A percentile compares a stretch with the other conserved stretches of the same genome.
These are phyloP conservation scores for Leucoptera coffeella DNA, from an alignment of 2,888 invertebrate species.

Conservation along the genomic window DNA sequence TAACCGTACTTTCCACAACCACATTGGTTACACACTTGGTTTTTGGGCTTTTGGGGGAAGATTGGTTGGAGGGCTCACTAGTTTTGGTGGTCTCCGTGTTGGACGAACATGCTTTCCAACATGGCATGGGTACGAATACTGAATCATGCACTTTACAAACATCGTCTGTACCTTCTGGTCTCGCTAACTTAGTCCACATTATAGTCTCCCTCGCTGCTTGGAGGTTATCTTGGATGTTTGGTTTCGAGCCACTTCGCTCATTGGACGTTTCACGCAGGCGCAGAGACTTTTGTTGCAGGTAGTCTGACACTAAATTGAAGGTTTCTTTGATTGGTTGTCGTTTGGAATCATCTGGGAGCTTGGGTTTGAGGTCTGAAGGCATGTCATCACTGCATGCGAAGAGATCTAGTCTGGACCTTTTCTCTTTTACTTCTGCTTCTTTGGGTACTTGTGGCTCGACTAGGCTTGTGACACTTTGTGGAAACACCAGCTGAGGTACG, in stretches of 20 bases:
- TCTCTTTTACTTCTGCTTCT: no score
- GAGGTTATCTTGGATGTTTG: constrained; percentile 20
- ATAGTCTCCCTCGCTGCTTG: constrained; percentile 31
- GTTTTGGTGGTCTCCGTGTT: no score
- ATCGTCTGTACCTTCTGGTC: constrained; percentile 20
- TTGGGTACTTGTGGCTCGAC: no score
- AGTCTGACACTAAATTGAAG: constrained; percentile 26
- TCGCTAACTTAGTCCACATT: constrained; percentile 19
- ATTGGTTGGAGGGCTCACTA: no score
- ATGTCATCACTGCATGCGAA: constrained; percentile 42
- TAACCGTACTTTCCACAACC: no score
- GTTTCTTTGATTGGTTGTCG: constrained; percentile 10
- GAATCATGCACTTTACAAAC: constrained; percentile 32
- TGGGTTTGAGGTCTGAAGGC: constrained; percentile 29
- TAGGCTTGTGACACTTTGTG: no score
- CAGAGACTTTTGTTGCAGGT: constrained; percentile 28
- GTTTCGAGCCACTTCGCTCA: constrained; percentile 12
- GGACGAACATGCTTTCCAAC: constrained; percentile 30
- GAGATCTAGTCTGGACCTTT: constrained; percentile 21
- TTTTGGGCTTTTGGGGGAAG: no score
- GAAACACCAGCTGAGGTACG: constrained; percentile 18
- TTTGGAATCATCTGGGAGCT: constrained; percentile 10
- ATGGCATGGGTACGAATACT: constrained; percentile 27
- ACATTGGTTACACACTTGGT: no score
- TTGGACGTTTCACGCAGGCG: constrained; percentile 20